A percentile compares a stretch with the other conserved stretches of the same genome.
Conservation (phyloP, 2,888 invertebrate species). For the Automeris io region DNA sequence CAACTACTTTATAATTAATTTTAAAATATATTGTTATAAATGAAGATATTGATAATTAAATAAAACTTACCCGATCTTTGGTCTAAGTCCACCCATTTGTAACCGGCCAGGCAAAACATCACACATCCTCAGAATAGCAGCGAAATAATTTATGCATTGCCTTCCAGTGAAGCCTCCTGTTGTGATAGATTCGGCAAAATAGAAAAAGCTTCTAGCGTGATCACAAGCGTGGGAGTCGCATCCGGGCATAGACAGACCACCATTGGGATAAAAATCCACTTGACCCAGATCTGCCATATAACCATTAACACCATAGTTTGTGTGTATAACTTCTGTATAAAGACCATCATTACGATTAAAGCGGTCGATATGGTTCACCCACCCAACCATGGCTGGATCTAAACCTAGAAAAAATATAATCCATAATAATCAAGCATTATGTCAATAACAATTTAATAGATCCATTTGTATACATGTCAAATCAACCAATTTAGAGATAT, state of each 20-base stretch:
- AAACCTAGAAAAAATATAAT: constrained; percentile 35
- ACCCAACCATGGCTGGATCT: constrained; percentile 49
- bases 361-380: constrained; percentile 42
- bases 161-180: constrained; percentile 46
- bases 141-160: constrained; percentile 41
- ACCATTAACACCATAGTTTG: constrained; percentile 47
- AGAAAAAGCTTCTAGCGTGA: constrained; percentile 41
- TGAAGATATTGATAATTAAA: no score
- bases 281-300: constrained; percentile 40
- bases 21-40: no score
- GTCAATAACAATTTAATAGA: no score
- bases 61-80: constrained; percentile 44
- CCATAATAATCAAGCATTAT: no score
- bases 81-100: constrained; percentile 46
- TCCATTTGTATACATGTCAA: no score
- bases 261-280: constrained; percentile 55
- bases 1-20: no score
- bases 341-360: constrained; percentile 38
- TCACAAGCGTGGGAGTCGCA: constrained; percentile 46
- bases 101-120: constrained; percentile 33
- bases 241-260: constrained; percentile 52
- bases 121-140: constrained; percentile 37
- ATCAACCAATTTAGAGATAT: no score
- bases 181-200: constrained; percentile 45
- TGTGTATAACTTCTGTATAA: constrained; percentile 56